Percentiles rank a stretch among this genome's conserved stretches.
Conservation (phyloP, 2,113 vertebrate genomes). For the Buteo buteo region DNA sequence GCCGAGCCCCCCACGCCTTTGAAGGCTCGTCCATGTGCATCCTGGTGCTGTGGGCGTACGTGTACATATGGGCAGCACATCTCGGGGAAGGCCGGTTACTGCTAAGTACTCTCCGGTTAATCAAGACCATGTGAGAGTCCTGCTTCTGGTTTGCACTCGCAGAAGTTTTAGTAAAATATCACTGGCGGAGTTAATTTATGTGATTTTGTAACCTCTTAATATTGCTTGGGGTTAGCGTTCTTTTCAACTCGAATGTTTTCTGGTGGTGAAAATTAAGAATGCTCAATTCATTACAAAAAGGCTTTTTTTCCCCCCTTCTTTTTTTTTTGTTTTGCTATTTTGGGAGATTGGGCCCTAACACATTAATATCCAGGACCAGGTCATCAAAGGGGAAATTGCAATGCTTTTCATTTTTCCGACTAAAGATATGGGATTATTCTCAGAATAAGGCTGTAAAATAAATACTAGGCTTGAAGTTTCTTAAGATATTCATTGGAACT, state of each 20-base stretch:
- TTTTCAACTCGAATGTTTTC: not conserved
- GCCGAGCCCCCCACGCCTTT: not conserved
- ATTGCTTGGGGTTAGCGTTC: conserved; percentile 26
- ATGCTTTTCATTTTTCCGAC: not conserved
- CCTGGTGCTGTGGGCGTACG: not conserved
- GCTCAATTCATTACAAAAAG: not conserved
- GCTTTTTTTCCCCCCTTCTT: fast-evolving
- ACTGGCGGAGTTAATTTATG: conserved; percentile 23
- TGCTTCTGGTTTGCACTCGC: conserved; percentile 45
- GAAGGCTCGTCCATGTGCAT: not conserved
- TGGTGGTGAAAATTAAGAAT: conserved; percentile 1
- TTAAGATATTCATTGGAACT: conserved; percentile 68
- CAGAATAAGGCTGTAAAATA: conserved; percentile 32
- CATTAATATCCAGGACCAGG: not conserved
- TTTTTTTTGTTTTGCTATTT: not conserved
- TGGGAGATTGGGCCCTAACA: not conserved
- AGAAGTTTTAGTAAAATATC: not conserved
- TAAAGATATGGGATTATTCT: not conserved
- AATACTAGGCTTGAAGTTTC: conserved; percentile 62
- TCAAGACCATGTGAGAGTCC: conserved; percentile 35
- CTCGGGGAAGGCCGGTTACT: not conserved
- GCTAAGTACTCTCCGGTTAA: conserved; percentile 7
- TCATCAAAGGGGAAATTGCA: not conserved
- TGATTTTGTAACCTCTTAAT: conserved; percentile 54
- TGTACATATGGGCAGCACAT: conserved; percentile 37